These are phyloP conservation scores for Diglossa cyanea DNA, from an alignment of 2,797 vertebrate genomes.

Conservation along the genomic window DNA sequence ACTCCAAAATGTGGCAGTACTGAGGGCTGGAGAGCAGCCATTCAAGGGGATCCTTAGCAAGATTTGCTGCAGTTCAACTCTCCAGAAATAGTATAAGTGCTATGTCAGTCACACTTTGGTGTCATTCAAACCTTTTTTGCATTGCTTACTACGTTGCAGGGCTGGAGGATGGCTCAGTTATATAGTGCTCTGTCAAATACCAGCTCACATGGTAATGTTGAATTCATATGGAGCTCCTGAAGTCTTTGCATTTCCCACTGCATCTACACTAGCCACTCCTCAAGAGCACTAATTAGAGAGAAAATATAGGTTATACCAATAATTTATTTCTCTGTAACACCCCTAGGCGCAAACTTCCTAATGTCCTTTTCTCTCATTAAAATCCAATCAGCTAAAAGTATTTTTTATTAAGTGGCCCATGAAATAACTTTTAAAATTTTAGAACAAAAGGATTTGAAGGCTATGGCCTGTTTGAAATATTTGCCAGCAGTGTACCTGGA, in stretches of 20 bases:
- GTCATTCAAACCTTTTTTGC: not conserved
- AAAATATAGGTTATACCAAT: not conserved
- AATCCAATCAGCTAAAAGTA: not conserved
- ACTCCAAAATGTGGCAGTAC: not conserved
- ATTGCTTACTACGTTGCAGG: not conserved
- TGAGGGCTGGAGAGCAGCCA: not conserved
- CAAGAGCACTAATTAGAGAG: not conserved
- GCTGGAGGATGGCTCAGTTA: not conserved
- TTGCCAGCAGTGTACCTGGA: not conserved
- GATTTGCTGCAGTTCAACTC: not conserved
- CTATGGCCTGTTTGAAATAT: not conserved
- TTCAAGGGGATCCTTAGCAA: not conserved
- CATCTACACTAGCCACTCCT: not conserved
- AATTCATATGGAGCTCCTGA: not conserved
- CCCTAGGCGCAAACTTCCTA: not conserved
- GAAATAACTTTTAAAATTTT: not conserved
- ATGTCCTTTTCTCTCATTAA: constrained; percentile 1
- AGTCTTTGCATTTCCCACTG: not conserved
- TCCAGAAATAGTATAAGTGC: not conserved
- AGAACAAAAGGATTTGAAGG: not conserved
- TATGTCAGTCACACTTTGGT: not conserved
- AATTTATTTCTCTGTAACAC: not conserved
- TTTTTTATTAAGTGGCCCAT: not conserved
- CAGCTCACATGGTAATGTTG: not conserved
- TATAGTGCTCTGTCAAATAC: not conserved